phyloP scores from a whole-genome alignment of 2,888 invertebrate genomes.

The Chaitophorus viminalis region DNA sequence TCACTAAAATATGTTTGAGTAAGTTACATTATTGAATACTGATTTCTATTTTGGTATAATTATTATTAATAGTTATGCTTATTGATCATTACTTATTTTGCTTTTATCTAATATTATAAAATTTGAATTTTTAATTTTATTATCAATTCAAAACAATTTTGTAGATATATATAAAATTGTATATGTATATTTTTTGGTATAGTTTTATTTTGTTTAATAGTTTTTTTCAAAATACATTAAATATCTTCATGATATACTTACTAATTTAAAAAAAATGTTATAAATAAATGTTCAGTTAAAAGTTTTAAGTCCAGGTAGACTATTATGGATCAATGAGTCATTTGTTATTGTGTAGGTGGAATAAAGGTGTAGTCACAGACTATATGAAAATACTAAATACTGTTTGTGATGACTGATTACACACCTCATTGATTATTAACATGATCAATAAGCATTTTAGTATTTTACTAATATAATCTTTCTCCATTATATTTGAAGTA shows the following conservation, averaged over 20 bases:
- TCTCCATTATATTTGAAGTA: background rate
- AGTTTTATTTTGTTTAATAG: too few relatives aligned
- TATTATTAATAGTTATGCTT: background rate
- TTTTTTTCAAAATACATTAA: background rate
- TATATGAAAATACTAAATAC: background rate
- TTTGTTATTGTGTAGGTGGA: background rate
- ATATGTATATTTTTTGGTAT: too few relatives aligned
- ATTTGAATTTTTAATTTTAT: background rate
- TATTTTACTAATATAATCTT: background rate
- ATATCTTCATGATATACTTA: background rate
- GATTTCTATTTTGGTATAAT: background rate
- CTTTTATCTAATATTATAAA: background rate
- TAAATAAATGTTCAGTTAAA: too few relatives aligned
- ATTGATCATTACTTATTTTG: background rate
- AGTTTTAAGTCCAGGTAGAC: background rate
- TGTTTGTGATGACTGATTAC: background rate
- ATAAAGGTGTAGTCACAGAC: constrained; percentile 15
- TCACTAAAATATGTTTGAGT: constrained; percentile 7
- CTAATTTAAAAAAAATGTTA: too few relatives aligned
- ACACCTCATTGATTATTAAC: background rate
- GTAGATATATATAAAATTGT: too few relatives aligned
- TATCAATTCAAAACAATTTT: background rate
- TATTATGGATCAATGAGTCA: background rate
- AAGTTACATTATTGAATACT: background rate
- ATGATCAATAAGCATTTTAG: background rate